These are phyloP conservation scores for Erpetoichthys calabaricus DNA, from an alignment of 2,797 vertebrate genomes.

Conservation along the genomic window DNA sequence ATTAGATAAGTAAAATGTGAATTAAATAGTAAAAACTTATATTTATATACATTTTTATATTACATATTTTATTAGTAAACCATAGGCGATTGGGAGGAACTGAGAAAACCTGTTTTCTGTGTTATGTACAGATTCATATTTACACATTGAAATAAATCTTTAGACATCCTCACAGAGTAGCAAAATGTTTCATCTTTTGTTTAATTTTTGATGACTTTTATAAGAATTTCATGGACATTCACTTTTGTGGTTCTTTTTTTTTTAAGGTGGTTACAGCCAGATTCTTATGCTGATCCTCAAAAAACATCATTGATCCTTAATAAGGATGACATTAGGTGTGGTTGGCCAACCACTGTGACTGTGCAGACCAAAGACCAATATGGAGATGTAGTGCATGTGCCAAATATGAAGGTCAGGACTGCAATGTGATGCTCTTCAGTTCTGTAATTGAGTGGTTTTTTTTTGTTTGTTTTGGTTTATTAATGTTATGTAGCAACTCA, in stretches of 20 bases:
- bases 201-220: not conserved
- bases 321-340: slow-evolving; percentile 95
- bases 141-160: no score
- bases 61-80: no score
- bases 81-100: no score
- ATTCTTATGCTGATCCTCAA: slow-evolving; percentile 95
- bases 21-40: no score
- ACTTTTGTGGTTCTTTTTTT: slow-evolving; percentile 7
- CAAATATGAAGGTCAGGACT: slow-evolving; percentile 82
- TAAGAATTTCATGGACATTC: not conserved
- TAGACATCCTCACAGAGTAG: no score
- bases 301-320: slow-evolving; percentile 92
- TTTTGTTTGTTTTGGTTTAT: not conserved
- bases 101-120: no score
- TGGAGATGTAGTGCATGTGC: slow-evolving; percentile 93
- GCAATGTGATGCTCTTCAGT: not conserved
- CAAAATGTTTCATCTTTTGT: no score
- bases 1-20: no score
- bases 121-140: no score
- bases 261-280: slow-evolving; percentile 89
- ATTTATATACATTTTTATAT: no score
- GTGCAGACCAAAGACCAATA: slow-evolving; percentile 98
- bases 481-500: not conserved
- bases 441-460: not conserved
- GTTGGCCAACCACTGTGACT: slow-evolving; percentile 89